Evolutionary conservation across 1,140 invertebrate species (phyloP).

Genomic region (Pogonomyrmex barbatus): DNA sequence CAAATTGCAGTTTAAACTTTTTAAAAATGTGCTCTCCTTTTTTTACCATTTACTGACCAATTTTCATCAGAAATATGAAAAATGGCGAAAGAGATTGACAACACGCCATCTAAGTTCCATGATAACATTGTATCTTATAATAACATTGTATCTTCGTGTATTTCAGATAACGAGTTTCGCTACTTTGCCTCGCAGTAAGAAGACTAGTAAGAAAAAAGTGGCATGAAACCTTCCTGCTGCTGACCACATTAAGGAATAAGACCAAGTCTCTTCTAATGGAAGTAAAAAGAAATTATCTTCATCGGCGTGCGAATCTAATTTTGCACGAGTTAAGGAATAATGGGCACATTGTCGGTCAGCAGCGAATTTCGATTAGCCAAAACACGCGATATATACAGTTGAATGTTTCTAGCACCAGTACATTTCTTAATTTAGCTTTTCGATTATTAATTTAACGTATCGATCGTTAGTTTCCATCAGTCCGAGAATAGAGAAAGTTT

Average conservation of each 20-base stretch:
- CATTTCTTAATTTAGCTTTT: constrained; percentile 17
- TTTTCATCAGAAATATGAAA: constrained; percentile 3
- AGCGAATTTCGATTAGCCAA: constrained; percentile 46
- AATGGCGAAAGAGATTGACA: constrained; percentile 27
- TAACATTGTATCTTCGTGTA: constrained; percentile 61
- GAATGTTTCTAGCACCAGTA: constrained; percentile 46
- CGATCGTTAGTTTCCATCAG: constrained; percentile 11
- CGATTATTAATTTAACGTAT: background rate
- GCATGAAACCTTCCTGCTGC: constrained; percentile 81
- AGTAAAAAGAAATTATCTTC: constrained; percentile 36
- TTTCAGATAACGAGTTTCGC: constrained; percentile 87
- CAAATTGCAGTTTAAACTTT: constrained; percentile 4
- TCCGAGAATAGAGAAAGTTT: background rate
- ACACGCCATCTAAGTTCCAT: background rate
- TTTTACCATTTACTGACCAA: constrained; percentile 10
- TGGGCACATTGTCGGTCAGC: constrained; percentile 60
- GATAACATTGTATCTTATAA: background rate
- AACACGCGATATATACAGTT: constrained; percentile 34
- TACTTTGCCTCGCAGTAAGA: constrained; percentile 87
- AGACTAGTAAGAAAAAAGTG: constrained; percentile 85
- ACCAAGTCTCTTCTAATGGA: constrained; percentile 54
- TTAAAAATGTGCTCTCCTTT: background rate
- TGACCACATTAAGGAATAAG: constrained; percentile 81
- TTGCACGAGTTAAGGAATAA: constrained; percentile 31
- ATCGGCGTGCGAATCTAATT: constrained; percentile 22